Evolutionary conservation across 2,888 invertebrate species (phyloP).

Genomic region (Bellardia pandia): DNA sequence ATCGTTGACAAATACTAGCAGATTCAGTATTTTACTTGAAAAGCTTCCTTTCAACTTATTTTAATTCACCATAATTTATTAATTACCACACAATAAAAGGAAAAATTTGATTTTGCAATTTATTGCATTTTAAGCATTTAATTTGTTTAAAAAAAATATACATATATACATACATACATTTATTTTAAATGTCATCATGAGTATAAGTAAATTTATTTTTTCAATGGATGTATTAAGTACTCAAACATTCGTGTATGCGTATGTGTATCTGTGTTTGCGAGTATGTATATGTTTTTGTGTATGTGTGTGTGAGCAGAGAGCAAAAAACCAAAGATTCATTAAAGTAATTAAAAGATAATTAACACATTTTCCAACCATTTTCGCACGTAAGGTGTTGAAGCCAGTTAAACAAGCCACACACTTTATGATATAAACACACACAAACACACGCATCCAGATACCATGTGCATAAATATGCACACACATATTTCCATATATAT

Average conservation of each 20-base stretch:
- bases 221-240: not conserved
- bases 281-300: not conserved
- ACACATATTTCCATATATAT: not conserved
- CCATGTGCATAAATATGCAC: slow-evolving; percentile 30
- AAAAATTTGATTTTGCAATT: not conserved
- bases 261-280: not conserved
- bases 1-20: too few relatives aligned
- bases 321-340: slow-evolving; percentile 63
- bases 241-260: not conserved
- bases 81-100: not conserved
- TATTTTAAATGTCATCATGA: slow-evolving; percentile 45
- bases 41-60: too few relatives aligned
- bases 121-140: slow-evolving; percentile 2
- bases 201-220: slow-evolving; percentile 39
- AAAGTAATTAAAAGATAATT: slow-evolving; percentile 73
- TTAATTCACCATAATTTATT: not conserved
- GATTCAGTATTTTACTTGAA: too few relatives aligned
- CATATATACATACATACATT: not conserved
- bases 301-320: slow-evolving; percentile 8
- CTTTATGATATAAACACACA: slow-evolving; percentile 49
- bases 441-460: slow-evolving; percentile 37
- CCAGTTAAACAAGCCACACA: slow-evolving; percentile 71
- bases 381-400: slow-evolving; percentile 72
- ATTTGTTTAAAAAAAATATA: slow-evolving; percentile 9
- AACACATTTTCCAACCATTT: slow-evolving; percentile 72